Base-by-base conservation (phyloP, 1,140 invertebrate genomes). In the Drosophila lini region DNA sequence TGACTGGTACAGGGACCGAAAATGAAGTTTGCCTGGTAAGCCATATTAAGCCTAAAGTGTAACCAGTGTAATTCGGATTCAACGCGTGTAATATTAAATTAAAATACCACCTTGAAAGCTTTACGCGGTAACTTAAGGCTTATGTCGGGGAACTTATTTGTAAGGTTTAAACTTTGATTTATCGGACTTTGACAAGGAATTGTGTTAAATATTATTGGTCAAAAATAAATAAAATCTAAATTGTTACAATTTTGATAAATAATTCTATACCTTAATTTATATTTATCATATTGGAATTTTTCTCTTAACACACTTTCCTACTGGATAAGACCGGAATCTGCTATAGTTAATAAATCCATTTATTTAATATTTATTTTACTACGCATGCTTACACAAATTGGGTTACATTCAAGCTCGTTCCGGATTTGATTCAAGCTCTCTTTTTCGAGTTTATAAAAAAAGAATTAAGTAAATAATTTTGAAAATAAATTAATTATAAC, bases 51-150 rank as follows among this genome's bases (percentile, higher is more conserved):
- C 52, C 52, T 48, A 22, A 71, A 58, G 68, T 70, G 65, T 71
- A 71, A 58, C 65, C 68, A 70, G 32, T 71, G 65, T 71, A 70
- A 70, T 70, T 65, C 42, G 42, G 63, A 40, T 44, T 67, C 60
- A 67, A 48, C 34, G 34, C 44, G 52, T 41, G 68, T 22, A 57
- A 47, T 48, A 57, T 71, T 70, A 70, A 70, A 57, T 70, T 70
- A 71, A 71, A 22, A 70, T 56, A 16, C n/a, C n/a, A 71, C 45
- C 11, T 32, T 15, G 28, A 10, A 48, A 41, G 45, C 22, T 40
- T 13, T 9, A 10, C 9, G 34, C 13, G 34, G 42, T 34, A 62
- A 67, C 42, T 19, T 13, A 31, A 31, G 38, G 15, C 10, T 47
- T 64, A 47, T 64, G 32, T 34, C 19, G 7, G 48, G 10, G 0